Conservation (phyloP, 1,140 invertebrate genomes). For the Procambarus virginalis region DNA sequence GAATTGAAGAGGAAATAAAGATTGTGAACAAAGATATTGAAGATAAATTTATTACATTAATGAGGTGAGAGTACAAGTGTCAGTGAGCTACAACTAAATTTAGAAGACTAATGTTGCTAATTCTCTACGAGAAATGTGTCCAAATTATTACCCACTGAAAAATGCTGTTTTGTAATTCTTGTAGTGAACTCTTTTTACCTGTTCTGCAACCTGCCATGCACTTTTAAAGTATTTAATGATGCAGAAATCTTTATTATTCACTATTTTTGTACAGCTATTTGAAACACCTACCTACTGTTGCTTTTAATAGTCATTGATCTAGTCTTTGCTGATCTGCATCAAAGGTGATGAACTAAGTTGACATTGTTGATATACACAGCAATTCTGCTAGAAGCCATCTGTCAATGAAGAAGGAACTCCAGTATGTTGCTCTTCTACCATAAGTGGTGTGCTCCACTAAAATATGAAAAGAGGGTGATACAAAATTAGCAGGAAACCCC, state of each 20-base stretch:
- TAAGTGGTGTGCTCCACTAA: background rate
- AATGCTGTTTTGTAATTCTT: conserved; percentile 55
- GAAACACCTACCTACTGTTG: conserved; percentile 61
- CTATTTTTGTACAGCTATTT: conserved; percentile 66
- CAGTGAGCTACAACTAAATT: conserved; percentile 23
- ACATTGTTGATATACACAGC: conserved; percentile 16
- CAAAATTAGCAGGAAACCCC: background rate
- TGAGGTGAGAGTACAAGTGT: conserved; percentile 24
- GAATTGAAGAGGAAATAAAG: background rate
- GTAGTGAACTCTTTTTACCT: conserved; percentile 58
- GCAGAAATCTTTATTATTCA: conserved; percentile 66
- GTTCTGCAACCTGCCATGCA: conserved; percentile 63
- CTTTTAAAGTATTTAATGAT: conserved; percentile 63
- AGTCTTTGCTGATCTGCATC: conserved; percentile 51
- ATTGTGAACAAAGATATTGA: background rate
- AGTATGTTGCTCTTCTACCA: background rate
- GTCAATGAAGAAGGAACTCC: background rate
- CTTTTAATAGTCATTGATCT: conserved; percentile 62
- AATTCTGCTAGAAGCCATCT: background rate
- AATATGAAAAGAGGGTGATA: background rate
- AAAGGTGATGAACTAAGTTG: conserved; percentile 48
- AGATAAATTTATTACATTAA: background rate
- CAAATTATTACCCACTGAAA: conserved; percentile 61
- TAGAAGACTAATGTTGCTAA: conserved; percentile 6
- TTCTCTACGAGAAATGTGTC: conserved; percentile 31